A percentile compares a stretch with the other conserved stretches of the same genome.
These are phyloP conservation scores for Trissolcus japonicus DNA, from an alignment of 2,888 invertebrate genomes.

Conservation along the genomic window DNA sequence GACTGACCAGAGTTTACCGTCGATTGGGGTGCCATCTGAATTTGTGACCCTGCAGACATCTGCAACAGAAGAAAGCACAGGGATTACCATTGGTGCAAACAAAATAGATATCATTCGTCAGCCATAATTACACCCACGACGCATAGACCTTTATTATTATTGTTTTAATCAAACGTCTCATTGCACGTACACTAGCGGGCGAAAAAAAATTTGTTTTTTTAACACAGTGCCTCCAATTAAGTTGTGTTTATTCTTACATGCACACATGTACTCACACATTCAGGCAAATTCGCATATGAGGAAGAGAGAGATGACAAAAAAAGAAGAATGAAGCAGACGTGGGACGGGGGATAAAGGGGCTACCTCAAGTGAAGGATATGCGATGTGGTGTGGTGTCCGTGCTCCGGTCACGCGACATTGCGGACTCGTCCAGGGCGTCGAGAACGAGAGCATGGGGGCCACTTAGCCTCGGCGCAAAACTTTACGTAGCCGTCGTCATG, in stretches of 20 bases:
- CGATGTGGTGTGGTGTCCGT: conserved; percentile 22
- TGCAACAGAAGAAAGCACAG: conserved; percentile 77
- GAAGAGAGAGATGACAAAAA: no score
- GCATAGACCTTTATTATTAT: background rate
- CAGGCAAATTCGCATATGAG: background rate
- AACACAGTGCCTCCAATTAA: no score
- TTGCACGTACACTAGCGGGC: no score
- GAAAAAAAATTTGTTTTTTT: no score
- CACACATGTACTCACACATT: background rate
- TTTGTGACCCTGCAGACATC: conserved; percentile 98
- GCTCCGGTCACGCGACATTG: conserved; percentile 49
- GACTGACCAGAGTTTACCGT: conserved; percentile 89
- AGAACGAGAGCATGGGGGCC: conserved; percentile 45
- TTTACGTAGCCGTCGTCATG: conserved; percentile 33
- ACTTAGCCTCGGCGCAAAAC: conserved; percentile 30
- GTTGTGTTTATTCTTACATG: background rate
- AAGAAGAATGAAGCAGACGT: background rate
- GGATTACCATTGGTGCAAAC: conserved; percentile 38
- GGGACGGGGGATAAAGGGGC: background rate
- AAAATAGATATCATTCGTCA: conserved; percentile 15
- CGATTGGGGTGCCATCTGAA: conserved; percentile 98
- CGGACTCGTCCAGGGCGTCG: conserved; percentile 46
- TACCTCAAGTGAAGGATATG: conserved; percentile 48
- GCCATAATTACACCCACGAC: conserved; percentile 39
- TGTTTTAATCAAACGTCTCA: background rate